Evolutionary conservation across 2,797 vertebrate genomes (phyloP).

Genomic region (Acomys russatus): DNA sequence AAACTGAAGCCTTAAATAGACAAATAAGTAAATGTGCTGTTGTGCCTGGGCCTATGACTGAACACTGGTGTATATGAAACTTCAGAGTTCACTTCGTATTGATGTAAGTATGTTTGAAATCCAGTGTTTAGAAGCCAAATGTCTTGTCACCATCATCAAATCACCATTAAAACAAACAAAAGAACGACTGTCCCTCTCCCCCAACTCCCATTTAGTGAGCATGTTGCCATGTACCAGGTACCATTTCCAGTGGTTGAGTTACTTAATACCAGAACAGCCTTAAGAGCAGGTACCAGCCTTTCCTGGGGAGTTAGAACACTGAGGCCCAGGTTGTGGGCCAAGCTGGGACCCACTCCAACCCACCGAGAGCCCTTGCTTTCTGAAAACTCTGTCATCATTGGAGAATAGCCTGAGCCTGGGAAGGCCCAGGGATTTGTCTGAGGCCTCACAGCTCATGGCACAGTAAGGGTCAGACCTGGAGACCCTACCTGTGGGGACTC

Average conservation of each 20-base stretch:
- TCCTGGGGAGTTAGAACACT: background rate
- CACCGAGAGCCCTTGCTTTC: background rate
- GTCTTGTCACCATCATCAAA: background rate
- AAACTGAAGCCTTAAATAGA: background rate
- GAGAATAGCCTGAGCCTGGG: background rate
- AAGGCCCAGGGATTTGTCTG: background rate
- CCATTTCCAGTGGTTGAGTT: background rate
- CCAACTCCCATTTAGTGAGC: background rate
- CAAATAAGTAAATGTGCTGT: background rate
- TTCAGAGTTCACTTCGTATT: background rate
- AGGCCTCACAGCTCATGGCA: background rate
- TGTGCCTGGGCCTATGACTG: background rate
- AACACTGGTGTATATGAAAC: background rate
- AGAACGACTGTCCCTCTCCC: background rate
- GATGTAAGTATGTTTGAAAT: background rate
- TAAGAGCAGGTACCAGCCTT: background rate
- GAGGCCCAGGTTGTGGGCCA: background rate
- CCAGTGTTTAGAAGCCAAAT: slow-evolving; percentile 2
- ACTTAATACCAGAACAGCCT: background rate
- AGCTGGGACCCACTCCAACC: background rate
- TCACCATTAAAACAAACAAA: background rate
- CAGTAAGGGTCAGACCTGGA: background rate
- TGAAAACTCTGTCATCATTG: background rate
- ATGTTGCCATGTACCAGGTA: background rate
- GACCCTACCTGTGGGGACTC: no score